Evolutionary conservation across 2,797 vertebrate genomes (phyloP), one percentile per base, ranked within the genome.

Genomic region (Enteromius fasciolatus): DNA sequence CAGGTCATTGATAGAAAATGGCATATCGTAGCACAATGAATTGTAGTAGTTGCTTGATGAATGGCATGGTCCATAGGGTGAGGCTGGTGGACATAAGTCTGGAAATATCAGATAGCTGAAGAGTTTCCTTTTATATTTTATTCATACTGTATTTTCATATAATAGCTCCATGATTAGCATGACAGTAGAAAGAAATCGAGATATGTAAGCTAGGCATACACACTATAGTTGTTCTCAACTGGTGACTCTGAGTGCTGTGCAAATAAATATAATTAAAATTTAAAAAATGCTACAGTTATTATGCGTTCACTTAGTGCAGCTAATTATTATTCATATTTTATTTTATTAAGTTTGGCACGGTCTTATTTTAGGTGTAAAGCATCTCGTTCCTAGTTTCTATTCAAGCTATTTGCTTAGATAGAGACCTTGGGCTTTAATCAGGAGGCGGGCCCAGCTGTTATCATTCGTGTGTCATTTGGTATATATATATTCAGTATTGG

Each of bases 1-100:
- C 52, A 68, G 52, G 83, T 68, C 74, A 69, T 81, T 76, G 72
- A 80, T 61, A 50, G 78, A 61, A 81, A 81, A 81, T 81, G 78
- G 63, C 66, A 76, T 39, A 73, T 75, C 15, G 0, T n/a, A 39
- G 74, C 23, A 81, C 31, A 84, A 63, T 54, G 73, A 64, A 67
- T 44, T 76, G 61, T 66, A 67, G 23, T 67, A 74, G 72, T 67
- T 66, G 46, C 52, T 52, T 68, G 50, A 76, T 75, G 54, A 75
- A 84, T 80, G 63, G 73, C 77, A 69, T 50, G 20, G 33, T 69
- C 69, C 59, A 80, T 44, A 67, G 41, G 39, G 78, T 64, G 31
- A 81, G 14, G 10, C n/a, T 63, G 52, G 15, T 39, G 50, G 23
- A 70, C 61, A 80, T 52, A n/a, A 54, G 50, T 25, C 73, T 41